Percentiles rank a stretch among this genome's conserved stretches.
Conservation (phyloP, 2,113 vertebrate genomes). For the Chitala chitala region DNA sequence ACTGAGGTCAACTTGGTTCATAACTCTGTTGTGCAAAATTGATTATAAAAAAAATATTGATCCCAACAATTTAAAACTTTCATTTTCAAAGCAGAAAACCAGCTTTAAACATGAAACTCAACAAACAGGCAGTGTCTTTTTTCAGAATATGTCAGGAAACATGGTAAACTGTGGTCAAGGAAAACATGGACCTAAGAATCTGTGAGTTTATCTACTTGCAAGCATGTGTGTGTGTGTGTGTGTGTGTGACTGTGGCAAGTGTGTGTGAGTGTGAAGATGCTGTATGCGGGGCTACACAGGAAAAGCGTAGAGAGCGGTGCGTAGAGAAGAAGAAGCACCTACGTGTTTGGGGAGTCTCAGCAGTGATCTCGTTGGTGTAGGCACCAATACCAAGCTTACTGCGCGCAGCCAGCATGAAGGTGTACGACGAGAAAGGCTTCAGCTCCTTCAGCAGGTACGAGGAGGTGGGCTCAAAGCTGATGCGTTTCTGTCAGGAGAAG, state of each 20-base stretch:
- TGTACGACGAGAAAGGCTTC: constrained; percentile 90
- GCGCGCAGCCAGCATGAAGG: constrained; percentile 88
- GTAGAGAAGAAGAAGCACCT: constrained; percentile 78
- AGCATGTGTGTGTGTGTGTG: too few species aligned
- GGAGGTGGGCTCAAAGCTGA: constrained; percentile 84
- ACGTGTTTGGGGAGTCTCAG: constrained; percentile 98
- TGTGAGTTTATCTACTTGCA: too few species aligned
- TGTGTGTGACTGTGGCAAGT: too few species aligned
- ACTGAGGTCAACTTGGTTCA: constrained; percentile 1
- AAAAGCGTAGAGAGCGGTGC: constrained; percentile 2
- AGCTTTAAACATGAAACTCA: background rate
- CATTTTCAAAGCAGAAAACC: constrained; percentile 58
- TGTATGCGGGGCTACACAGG: too few species aligned
- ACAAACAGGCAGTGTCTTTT: constrained; percentile 5
- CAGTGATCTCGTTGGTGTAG: constrained; percentile 91
- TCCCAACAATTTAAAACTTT: constrained; percentile 28
- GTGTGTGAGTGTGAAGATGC: too few species aligned
- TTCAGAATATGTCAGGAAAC: background rate
- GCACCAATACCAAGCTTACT: constrained; percentile 92
- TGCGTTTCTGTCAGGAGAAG: constrained; percentile 68
- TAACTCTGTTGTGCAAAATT: constrained; percentile 1
- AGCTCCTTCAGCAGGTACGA: constrained; percentile 89
- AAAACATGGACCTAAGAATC: background rate
- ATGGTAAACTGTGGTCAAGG: background rate
- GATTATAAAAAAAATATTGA: background rate